A percentile compares a stretch with the other conserved stretches of the same genome.
Evolutionary conservation across 2,113 vertebrate genomes (phyloP).

Genomic region (Rissa tridactyla): DNA sequence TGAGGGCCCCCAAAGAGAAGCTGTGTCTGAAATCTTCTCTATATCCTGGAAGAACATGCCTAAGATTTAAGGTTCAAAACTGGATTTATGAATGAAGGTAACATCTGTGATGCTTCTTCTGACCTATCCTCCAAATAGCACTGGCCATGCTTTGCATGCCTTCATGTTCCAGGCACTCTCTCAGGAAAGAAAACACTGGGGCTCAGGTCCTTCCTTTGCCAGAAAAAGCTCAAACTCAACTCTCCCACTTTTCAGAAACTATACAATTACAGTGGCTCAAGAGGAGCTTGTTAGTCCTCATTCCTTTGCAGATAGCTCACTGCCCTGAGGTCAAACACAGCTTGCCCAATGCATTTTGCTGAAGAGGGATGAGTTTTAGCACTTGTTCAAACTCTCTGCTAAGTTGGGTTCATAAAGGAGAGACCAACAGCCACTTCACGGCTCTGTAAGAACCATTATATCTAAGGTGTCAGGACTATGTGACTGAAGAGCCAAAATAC

Average conservation of each 20-base stretch:
- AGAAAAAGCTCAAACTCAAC: background rate
- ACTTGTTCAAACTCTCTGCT: background rate
- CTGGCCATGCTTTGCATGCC: background rate
- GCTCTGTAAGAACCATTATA: background rate
- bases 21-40: background rate
- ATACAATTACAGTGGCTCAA: background rate
- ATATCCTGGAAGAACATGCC: background rate
- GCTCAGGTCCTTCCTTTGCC: background rate
- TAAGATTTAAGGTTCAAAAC: background rate
- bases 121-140: background rate
- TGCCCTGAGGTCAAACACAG: background rate
- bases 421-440: background rate
- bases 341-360: background rate
- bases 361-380: background rate
- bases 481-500: background rate
- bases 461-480: background rate
- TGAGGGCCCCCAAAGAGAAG: background rate
- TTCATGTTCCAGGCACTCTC: background rate
- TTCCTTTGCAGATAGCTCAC: background rate
- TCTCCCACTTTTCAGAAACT: background rate
- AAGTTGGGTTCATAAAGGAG: background rate
- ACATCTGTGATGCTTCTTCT: background rate
- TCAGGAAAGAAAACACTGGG: background rate
- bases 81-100: background rate
- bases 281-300: background rate